These are phyloP conservation scores for Amniataba percoides DNA, from an alignment of 2,797 vertebrate species.

Conservation along the genomic window DNA sequence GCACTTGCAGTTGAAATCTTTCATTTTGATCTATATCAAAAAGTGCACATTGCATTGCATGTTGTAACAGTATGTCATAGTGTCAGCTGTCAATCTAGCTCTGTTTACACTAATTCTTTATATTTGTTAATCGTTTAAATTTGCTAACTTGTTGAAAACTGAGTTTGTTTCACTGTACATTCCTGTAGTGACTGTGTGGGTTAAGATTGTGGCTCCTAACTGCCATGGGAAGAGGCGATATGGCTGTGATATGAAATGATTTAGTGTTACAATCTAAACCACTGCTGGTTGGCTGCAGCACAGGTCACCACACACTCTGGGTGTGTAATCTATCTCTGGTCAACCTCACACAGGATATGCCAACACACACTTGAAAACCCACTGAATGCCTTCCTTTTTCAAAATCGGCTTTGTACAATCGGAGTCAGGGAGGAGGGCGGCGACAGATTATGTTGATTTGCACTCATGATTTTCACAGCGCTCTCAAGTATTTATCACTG, in stretches of 20 bases:
- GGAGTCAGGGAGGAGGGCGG: constrained; percentile 28
- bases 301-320: constrained; percentile 74
- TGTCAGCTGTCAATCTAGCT: not conserved
- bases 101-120: not conserved
- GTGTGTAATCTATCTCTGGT: constrained; percentile 80
- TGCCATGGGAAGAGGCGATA: constrained; percentile 77
- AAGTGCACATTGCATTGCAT: constrained; percentile 13
- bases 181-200: constrained; percentile 68
- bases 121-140: constrained; percentile 22
- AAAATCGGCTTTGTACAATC: constrained; percentile 40
- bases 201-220: constrained; percentile 72
- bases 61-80: not conserved
- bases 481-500: constrained; percentile 46
- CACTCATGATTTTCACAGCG: constrained; percentile 25
- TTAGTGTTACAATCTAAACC: constrained; percentile 78
- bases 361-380: constrained; percentile 77
- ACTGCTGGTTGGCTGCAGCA: constrained; percentile 74
- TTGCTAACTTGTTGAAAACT: constrained; percentile 38
- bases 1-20: constrained; percentile 14
- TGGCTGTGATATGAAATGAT: constrained; percentile 78
- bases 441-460: constrained; percentile 43
- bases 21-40: constrained; percentile 20
- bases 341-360: constrained; percentile 81
- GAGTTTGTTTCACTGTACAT: constrained; percentile 51
- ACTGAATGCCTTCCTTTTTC: constrained; percentile 68